Evolutionary conservation across 1,140 invertebrate species (phyloP).

Genomic region (Psix sp.): DNA sequence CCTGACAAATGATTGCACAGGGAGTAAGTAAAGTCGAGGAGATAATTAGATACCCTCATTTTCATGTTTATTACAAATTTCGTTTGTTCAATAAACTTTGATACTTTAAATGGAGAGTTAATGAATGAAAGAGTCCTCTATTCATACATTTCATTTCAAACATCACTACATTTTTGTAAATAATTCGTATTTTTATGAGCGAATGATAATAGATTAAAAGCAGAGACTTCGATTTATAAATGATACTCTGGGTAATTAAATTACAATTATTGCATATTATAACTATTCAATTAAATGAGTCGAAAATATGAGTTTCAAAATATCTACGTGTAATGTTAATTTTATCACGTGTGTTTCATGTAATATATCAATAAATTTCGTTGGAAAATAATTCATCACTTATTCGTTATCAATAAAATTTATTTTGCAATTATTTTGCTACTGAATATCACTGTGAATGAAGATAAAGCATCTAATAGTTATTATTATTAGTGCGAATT

Average conservation of each 20-base stretch:
- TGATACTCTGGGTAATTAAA: no score
- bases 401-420: slow-evolving; percentile 28
- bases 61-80: slow-evolving; percentile 44
- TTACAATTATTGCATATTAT: no score
- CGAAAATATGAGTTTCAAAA: slow-evolving; percentile 7
- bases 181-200: no score
- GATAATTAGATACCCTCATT: slow-evolving; percentile 51
- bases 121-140: slow-evolving; percentile 25
- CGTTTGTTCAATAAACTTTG: slow-evolving; percentile 33
- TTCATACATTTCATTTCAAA: slow-evolving; percentile 10
- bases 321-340: slow-evolving; percentile 23
- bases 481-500: slow-evolving; percentile 20
- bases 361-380: slow-evolving; percentile 28
- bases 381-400: slow-evolving; percentile 41
- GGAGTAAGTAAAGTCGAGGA: slow-evolving; percentile 44
- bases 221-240: no score
- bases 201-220: no score
- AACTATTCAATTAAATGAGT: no score
- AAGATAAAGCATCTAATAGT: slow-evolving; percentile 39
- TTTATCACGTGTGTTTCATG: slow-evolving; percentile 15
- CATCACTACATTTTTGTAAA: no score
- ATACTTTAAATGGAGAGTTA: slow-evolving; percentile 28
- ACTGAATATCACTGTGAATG: slow-evolving; percentile 27
- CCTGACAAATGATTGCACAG: slow-evolving; percentile 35
- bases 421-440: slow-evolving; percentile 22